Conservation (phyloP, 2,797 vertebrate species). For the Caiman crocodilus region DNA sequence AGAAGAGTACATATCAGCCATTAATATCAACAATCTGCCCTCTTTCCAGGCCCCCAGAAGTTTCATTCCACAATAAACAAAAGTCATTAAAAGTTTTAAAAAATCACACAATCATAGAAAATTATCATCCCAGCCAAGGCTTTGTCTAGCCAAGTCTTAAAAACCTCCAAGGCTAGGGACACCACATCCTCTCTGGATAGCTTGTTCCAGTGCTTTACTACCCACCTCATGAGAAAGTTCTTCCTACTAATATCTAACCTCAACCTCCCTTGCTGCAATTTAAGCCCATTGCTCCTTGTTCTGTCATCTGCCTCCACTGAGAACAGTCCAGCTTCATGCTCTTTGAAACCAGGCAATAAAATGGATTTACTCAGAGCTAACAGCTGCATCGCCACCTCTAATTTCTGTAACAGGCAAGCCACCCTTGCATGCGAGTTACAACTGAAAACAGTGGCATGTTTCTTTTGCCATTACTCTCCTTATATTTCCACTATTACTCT, state of each 20-base stretch:
- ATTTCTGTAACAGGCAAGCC: background rate
- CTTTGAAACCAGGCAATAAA: too few species aligned
- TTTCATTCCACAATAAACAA: background rate
- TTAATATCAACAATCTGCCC: background rate
- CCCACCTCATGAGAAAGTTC: too few species aligned
- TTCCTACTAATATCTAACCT: too few species aligned
- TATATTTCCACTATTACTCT: background rate
- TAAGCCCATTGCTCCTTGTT: too few species aligned
- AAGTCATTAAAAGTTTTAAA: background rate
- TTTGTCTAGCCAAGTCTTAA: too few species aligned
- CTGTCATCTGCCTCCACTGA: too few species aligned
- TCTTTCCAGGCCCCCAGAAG: background rate
- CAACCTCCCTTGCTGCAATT: too few species aligned
- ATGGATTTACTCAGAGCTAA: background rate
- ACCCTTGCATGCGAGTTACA: background rate
- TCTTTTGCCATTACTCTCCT: background rate
- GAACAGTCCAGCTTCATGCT: too few species aligned
- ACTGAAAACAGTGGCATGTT: background rate
- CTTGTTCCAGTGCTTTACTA: too few species aligned
- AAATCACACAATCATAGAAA: background rate
- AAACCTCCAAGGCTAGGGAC: too few species aligned
- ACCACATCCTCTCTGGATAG: too few species aligned
- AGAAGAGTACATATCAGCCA: background rate
- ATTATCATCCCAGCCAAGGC: too few species aligned
- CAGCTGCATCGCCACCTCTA: background rate